Evolutionary conservation across 2,888 invertebrate species (phyloP).

Genomic region (Drosophila setosimentum): DNA sequence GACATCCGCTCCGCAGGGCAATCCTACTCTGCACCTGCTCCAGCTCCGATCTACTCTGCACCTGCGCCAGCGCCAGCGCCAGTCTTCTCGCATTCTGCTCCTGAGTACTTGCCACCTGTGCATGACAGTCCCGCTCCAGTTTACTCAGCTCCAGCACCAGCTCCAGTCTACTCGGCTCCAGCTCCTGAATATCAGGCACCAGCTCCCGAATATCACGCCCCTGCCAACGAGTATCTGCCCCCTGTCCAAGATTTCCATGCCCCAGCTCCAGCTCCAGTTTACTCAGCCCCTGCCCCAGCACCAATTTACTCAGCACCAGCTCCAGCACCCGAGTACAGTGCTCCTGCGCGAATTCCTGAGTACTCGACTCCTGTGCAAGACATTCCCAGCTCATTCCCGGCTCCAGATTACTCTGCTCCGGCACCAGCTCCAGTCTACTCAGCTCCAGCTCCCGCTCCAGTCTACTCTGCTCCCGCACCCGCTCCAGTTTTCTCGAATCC

Average conservation of each 20-base stretch:
- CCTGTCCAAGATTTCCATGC: constrained; percentile 36
- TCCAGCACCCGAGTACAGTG: constrained; percentile 30
- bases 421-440: constrained; percentile 36
- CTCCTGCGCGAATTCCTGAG: constrained; percentile 43
- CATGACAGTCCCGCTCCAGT: background rate
- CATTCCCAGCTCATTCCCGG: constrained; percentile 41
- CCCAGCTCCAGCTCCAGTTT: constrained; percentile 36
- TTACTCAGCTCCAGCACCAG: constrained; percentile 29
- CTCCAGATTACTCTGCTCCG: constrained; percentile 41
- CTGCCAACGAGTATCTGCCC: constrained; percentile 50
- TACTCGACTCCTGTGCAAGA: constrained; percentile 51
- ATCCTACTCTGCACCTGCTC: constrained; percentile 12
- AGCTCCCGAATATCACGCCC: constrained; percentile 11
- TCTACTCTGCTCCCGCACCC: constrained; percentile 41
- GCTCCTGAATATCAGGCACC: constrained; percentile 37
- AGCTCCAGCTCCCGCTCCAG: constrained; percentile 51
- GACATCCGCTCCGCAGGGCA: constrained; percentile 53
- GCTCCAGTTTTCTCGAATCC: constrained; percentile 22
- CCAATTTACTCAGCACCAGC: constrained; percentile 51
- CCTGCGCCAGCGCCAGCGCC: constrained; percentile 7
- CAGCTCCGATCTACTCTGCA: constrained; percentile 21
- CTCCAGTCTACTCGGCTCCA: constrained; percentile 42
- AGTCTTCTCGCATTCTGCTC: constrained; percentile 48
- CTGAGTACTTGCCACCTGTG: constrained; percentile 32
- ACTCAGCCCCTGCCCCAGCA: constrained; percentile 35